Evolutionary conservation across 2,797 vertebrate genomes (phyloP), one percentile per base, ranked within the genome.

Genomic region (Pangasius sanitwongsei): DNA sequence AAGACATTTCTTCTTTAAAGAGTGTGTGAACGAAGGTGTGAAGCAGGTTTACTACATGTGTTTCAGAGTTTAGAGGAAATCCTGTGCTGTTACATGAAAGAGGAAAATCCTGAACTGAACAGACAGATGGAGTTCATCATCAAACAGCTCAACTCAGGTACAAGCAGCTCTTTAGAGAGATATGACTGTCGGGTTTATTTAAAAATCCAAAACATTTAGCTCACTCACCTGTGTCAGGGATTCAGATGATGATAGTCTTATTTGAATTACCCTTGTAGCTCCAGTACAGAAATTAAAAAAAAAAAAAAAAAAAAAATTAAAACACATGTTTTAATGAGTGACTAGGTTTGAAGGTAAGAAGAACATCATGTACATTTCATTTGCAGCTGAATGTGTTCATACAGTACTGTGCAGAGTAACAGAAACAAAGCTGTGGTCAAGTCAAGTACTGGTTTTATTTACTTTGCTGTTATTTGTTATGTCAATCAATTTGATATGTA

Each of bases 71-170:
- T 99, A 92, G 97, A 99, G 91, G 98, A 99, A 93, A 97, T 99
- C 92, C 96, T 99, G 37, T 92, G 92, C 89, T 98, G 98, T 94
- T 99, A 98, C 96, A 96, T 96, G 92, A 97, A 96, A 93, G 98
- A 99, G 93, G 97, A 97, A 91, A 98, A 96, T 13, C 94, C 96
- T 0, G 97, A 98, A 90, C 97, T 97, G 93, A 97, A 96, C 94
- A 96, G 96, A 74, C 98, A 99, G 94, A 97, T 99, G 77, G 97
- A 98, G 92, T 98, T 97, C 89, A 97, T 99, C 94, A 97, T 99
- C 92, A 97, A 96, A 92, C 98, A 99, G 85, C 97, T 99, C 0
- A 98, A 97, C 92, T 98, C 98, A 91, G 97, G 98, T 99, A 89
- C 78, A 92, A 31, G 41, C 37, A 57, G 28, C 82, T 65, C 28